Base-by-base conservation (phyloP, 37 sponge, comb jelly and placozoan species). In the Aplysina aerophoba region DNA sequence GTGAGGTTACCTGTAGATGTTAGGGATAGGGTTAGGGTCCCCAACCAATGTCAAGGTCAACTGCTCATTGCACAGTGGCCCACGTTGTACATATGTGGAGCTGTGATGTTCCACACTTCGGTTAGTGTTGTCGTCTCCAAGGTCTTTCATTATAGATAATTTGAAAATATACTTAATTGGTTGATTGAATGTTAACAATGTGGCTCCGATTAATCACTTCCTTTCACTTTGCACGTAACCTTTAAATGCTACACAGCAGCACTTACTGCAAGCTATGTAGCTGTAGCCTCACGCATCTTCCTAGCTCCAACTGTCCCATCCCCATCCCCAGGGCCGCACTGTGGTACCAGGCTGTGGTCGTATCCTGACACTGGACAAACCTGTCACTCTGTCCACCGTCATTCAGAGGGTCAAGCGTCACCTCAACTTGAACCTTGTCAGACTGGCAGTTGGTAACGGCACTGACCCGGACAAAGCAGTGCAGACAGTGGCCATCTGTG, bases 401-500 rank as follows among this genome's bases (percentile, higher is more conserved):
- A 82, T 91, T 21, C 78, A 56, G 24, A 85, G 74, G 24, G 66
- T 96, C 24, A 93, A 93, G 69, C 19, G 35, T 12, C 88, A 93
- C 68, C 90, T 96, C 16, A 61, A 79, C 4, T 39, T 96, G 1
- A 24, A 60, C 17, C 84, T 90, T 53, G 19, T 96, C 13, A 80
- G 94, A n/a, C 67, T 96, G n/a, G 97, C 94, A 4, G 15, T 20
- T 36, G 78, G 67, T 1, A 59, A 25, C 0, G 50, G 57, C 13
- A 19, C 38, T 17, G 65, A 69, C 0, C 80, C 81, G 33, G 53
- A 82, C 64, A 63, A 58, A 27, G 15, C 71, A 31, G 56, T 91
- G 12, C 89, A 57, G 31, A 90, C 92, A 36, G 75, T 96, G n/a
- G 93, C 91, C 25, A 85, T 85, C 4, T 96, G 96, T 96, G 96